phyloP scores from a whole-genome alignment of 2,113 vertebrate species.

The Oryzias javanicus region DNA sequence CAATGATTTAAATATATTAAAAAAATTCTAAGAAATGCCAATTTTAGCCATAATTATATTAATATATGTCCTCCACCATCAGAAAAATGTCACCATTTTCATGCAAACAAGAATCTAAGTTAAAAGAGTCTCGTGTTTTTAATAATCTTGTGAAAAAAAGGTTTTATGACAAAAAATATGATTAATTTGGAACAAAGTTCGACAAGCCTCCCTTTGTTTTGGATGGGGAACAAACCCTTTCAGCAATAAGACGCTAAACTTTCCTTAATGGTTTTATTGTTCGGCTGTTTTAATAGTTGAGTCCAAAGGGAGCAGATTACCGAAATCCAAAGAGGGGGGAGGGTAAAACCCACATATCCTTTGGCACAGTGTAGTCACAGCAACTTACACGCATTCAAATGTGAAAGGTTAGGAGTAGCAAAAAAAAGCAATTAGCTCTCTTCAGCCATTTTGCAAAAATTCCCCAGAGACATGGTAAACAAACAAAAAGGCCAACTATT shows the following conservation, averaged over 20 bases:
- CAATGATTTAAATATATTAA: too few relatives aligned
- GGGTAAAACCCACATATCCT: constrained; percentile 52
- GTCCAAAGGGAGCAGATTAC: constrained; percentile 35
- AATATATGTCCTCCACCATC: too few relatives aligned
- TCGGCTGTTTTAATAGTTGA: constrained; percentile 7
- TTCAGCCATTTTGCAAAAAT: constrained; percentile 57
- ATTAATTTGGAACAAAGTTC: not conserved
- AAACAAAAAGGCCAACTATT: constrained; percentile 58
- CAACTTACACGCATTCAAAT: constrained; percentile 59
- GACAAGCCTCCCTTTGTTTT: not conserved
- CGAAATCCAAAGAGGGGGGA: constrained; percentile 33
- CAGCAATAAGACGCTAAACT: constrained; percentile 12
- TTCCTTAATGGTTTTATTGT: constrained; percentile 16
- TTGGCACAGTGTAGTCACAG: constrained; percentile 57
- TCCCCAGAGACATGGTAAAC: constrained; percentile 64
- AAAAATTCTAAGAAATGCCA: too few relatives aligned
- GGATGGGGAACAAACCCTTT: not conserved
- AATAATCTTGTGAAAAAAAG: too few relatives aligned
- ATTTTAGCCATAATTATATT: too few relatives aligned
- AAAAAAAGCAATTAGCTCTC: constrained; percentile 70
- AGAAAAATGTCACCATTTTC: too few relatives aligned
- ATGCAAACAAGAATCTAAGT: too few relatives aligned
- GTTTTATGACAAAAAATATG: too few relatives aligned
- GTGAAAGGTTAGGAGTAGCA: constrained; percentile 69
- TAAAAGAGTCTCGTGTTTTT: too few relatives aligned